Evolutionary conservation across 1,140 invertebrate species (phyloP).

Genomic region (Drosophila orena): DNA sequence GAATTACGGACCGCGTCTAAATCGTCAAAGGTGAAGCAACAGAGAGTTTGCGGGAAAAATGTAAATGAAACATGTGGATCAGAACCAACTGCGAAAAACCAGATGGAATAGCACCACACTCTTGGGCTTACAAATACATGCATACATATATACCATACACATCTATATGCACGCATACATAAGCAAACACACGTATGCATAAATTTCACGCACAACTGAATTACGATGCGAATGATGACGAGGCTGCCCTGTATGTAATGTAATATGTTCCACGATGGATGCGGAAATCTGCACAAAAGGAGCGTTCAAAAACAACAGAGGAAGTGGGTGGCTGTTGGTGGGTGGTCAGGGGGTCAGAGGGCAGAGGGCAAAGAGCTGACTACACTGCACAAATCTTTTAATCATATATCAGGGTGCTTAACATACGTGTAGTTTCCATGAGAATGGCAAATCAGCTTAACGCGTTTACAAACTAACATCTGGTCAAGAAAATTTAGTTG

Average conservation of each 20-base stretch:
- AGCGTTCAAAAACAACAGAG: slow-evolving; percentile 38
- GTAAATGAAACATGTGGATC: slow-evolving; percentile 51
- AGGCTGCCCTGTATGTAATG: slow-evolving; percentile 32
- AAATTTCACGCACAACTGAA: slow-evolving; percentile 80
- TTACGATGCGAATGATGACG: slow-evolving; percentile 50
- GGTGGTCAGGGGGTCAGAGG: background rate
- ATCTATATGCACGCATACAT: slow-evolving; percentile 3
- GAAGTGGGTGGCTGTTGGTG: background rate
- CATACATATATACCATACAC: background rate
- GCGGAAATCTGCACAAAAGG: slow-evolving; percentile 77
- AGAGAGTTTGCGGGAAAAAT: slow-evolving; percentile 26
- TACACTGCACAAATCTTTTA: background rate
- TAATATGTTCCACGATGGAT: slow-evolving; percentile 57
- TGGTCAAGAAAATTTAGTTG: too few species aligned
- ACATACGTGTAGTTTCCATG: too few species aligned
- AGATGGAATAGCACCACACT: slow-evolving; percentile 25
- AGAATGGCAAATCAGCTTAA: too few species aligned
- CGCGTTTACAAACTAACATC: too few species aligned
- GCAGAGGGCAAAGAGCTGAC: background rate
- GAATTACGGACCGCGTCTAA: slow-evolving; percentile 26
- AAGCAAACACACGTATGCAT: slow-evolving; percentile 54
- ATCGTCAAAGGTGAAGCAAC: slow-evolving; percentile 22
- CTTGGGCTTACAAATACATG: background rate
- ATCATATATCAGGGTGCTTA: too few species aligned
- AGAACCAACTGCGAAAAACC: slow-evolving; percentile 40